These are phyloP conservation scores for Speoplatyrhinus poulsoni DNA, from an alignment of 2,113 vertebrate genomes.

Conservation along the genomic window DNA sequence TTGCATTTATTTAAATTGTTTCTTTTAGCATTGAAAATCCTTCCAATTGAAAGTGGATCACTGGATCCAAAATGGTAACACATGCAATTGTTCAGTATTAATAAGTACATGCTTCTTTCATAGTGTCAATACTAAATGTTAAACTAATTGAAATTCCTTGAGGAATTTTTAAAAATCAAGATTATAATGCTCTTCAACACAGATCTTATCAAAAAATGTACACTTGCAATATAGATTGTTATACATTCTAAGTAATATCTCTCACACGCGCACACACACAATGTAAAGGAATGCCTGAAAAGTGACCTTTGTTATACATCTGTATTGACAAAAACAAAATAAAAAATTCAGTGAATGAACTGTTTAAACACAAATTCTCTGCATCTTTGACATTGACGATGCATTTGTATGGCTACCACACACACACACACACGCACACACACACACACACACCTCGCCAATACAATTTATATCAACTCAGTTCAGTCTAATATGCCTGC, in stretches of 20 bases:
- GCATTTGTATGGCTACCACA: background rate
- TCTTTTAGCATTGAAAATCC: no score
- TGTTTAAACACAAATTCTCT: background rate
- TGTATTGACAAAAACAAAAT: background rate
- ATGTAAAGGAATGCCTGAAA: constrained; percentile 53
- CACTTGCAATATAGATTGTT: constrained; percentile 1
- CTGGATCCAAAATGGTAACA: no score
- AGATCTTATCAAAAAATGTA: constrained; percentile 4
- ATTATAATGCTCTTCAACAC: constrained; percentile 5
- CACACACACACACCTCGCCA: background rate
- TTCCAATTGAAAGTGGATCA: no score
- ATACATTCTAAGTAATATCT: background rate
- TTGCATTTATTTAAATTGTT: no score
- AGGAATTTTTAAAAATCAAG: background rate
- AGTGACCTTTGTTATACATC: background rate
- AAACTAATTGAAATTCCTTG: no score
- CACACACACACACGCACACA: no score
- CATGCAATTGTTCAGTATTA: no score
- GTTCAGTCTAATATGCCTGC: constrained; percentile 19
- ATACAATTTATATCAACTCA: background rate
- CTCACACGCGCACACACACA: constrained; percentile 16
- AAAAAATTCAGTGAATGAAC: background rate
- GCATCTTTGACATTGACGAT: background rate
- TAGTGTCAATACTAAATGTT: no score
- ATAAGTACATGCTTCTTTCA: no score